phyloP scores from a whole-genome alignment of 2,113 vertebrate species.

The Toxotes jaculatrix region DNA sequence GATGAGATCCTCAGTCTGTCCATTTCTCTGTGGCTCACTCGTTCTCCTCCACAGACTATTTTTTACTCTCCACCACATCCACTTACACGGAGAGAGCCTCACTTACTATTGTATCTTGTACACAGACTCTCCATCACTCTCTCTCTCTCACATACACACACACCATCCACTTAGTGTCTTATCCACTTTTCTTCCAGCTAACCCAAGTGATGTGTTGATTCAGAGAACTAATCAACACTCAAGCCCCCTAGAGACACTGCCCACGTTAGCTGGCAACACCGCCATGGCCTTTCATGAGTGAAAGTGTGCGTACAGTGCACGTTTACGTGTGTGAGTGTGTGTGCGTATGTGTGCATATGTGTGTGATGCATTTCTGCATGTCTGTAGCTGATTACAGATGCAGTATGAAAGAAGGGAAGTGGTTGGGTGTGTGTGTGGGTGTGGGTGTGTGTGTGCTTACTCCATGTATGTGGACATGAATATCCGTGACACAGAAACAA shows the following conservation, averaged over 20 bases:
- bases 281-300: not conserved
- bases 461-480: no score
- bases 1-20: constrained; percentile 19
- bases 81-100: not conserved
- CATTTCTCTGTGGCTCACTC: not conserved
- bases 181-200: constrained; percentile 14
- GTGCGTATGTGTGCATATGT: not conserved
- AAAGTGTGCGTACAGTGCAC: not conserved
- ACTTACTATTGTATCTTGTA: not conserved
- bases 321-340: not conserved
- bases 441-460: no score
- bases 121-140: not conserved
- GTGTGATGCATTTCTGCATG: not conserved
- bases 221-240: constrained; percentile 42
- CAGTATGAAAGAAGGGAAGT: no score
- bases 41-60: not conserved
- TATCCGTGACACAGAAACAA: constrained; percentile 18
- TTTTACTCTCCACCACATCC: not conserved
- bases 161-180: constrained; percentile 5
- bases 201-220: constrained; percentile 4
- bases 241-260: constrained; percentile 19
- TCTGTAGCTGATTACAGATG: constrained; percentile 5
- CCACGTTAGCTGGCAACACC: constrained; percentile 24
- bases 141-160: not conserved
- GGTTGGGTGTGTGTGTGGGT: no score